phyloP scores from a whole-genome alignment of 2,113 vertebrate genomes.

The Micronisus gabar region DNA sequence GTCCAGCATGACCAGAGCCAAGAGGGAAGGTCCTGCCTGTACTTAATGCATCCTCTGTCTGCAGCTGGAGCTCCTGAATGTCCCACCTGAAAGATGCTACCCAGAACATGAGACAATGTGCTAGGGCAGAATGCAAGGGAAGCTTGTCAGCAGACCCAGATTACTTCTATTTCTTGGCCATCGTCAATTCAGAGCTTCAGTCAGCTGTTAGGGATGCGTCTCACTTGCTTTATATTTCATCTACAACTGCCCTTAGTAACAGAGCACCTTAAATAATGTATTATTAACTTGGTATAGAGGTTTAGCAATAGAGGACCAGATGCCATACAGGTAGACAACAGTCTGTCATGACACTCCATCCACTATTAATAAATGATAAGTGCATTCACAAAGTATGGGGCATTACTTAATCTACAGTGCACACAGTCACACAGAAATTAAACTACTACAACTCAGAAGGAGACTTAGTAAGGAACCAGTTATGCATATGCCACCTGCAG shows the following conservation, averaged over 20 bases:
- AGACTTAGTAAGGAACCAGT: neutral
- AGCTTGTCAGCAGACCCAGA: neutral
- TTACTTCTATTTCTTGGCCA: neutral
- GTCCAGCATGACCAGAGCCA: neutral
- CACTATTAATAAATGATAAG: neutral
- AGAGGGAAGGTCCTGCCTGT: neutral
- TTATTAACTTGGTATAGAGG: neutral
- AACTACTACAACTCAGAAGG: neutral
- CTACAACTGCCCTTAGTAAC: neutral
- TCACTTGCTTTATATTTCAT: neutral
- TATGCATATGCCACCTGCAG: neutral
- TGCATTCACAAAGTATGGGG: neutral
- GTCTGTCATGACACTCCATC: neutral
- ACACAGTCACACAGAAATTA: neutral
- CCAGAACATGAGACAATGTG: rapidly evolving
- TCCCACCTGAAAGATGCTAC: neutral
- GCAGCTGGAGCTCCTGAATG: neutral
- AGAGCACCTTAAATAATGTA: neutral
- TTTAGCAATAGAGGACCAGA: neutral
- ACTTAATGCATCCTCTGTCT: neutral
- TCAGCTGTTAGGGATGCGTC: neutral
- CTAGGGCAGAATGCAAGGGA: neutral
- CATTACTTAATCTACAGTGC: neutral
- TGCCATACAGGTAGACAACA: neutral
- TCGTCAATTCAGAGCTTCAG: neutral